Evolutionary conservation across 2,888 invertebrate species (phyloP).

Genomic region (Alentia gelatinosa): DNA sequence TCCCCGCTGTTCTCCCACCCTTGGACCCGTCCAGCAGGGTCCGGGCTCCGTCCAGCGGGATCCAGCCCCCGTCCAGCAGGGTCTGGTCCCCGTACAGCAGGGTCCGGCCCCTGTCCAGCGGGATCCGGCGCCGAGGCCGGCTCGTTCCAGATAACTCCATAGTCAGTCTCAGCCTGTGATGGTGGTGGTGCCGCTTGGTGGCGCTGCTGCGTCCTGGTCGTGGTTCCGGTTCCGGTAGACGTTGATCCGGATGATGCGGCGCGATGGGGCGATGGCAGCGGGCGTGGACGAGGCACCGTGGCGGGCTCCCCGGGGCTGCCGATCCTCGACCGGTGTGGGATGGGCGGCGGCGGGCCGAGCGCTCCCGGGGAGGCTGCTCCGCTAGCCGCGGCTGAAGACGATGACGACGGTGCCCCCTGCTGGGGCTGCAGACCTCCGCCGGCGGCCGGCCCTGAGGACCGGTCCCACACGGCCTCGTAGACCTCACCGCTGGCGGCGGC

Average conservation of each 20-base stretch:
- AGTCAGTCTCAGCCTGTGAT: not conserved
- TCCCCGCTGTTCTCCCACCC: not conserved
- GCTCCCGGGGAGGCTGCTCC: not conserved
- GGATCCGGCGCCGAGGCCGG: not conserved
- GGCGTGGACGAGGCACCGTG: not conserved
- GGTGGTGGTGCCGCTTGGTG: not conserved
- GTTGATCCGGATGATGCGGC: not conserved
- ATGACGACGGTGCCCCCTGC: not conserved
- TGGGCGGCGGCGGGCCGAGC: not conserved
- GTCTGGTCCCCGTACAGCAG: not conserved
- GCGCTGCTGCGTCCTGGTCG: not conserved
- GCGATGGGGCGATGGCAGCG: not conserved
- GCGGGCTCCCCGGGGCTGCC: not conserved
- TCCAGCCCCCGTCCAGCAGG: not conserved
- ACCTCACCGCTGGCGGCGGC: constrained; percentile 2
- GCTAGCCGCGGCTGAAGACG: not conserved
- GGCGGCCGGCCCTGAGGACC: not conserved
- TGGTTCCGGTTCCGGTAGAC: not conserved
- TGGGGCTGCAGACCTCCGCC: not conserved
- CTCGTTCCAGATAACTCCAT: not conserved
- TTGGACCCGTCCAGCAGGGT: not conserved
- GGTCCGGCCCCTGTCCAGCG: not conserved
- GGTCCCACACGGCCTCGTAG: constrained; percentile 39
- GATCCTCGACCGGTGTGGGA: not conserved
- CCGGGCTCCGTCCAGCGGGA: not conserved